phyloP scores from a whole-genome alignment of 1,140 invertebrate genomes.

The Drosophila seguyi region DNA sequence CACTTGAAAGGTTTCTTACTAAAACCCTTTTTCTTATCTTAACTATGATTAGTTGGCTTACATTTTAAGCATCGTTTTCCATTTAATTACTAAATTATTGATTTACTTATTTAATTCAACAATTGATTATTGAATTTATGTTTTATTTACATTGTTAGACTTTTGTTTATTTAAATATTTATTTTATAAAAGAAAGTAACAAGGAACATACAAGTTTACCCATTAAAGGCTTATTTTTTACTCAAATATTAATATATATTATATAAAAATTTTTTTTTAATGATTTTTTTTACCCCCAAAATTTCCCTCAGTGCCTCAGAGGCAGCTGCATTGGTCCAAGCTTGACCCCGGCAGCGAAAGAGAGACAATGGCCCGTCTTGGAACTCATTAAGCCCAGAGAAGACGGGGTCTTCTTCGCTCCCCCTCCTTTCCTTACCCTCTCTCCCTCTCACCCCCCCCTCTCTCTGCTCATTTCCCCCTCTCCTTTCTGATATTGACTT shows the following conservation, averaged over 20 bases:
- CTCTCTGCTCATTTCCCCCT: neutral
- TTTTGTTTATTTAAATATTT: too few relatives aligned
- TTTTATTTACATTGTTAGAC: too few relatives aligned
- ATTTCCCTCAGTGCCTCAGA: conserved; percentile 9
- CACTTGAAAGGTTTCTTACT: too few relatives aligned
- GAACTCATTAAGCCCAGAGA: conserved; percentile 53
- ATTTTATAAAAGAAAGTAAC: too few relatives aligned
- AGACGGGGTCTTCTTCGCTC: conserved; percentile 3
- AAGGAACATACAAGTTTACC: too few relatives aligned
- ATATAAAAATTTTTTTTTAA: neutral
- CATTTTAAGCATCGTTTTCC: too few relatives aligned
- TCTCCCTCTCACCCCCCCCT: too few relatives aligned
- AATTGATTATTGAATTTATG: too few relatives aligned
- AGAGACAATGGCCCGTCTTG: conserved; percentile 51
- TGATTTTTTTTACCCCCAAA: neutral
- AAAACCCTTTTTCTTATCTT: too few relatives aligned
- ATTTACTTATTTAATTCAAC: too few relatives aligned
- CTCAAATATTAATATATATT: accelerated
- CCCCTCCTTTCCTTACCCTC: neutral
- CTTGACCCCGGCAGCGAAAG: conserved; percentile 28
- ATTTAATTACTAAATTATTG: too few relatives aligned
- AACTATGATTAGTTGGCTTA: too few relatives aligned
- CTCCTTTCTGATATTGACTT: conserved; percentile 72
- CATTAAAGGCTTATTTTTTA: neutral
- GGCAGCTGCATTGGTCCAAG: conserved; percentile 33